Conservation (phyloP, 2,797 vertebrate genomes). For the Sphenopsis melanotis region DNA sequence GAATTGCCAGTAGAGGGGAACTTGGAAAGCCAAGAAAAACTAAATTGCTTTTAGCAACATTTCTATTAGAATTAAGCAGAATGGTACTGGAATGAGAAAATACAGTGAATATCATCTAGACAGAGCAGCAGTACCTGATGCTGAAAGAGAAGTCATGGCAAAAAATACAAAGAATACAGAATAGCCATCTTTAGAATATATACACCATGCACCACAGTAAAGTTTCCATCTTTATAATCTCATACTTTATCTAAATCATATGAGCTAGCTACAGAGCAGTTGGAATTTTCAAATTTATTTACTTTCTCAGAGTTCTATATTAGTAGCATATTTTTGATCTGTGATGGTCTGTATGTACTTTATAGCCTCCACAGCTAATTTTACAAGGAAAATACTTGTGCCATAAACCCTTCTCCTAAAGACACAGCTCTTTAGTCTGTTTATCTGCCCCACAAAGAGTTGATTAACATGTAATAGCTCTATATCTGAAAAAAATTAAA, state of each 20-base stretch:
- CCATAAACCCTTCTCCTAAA: neutral
- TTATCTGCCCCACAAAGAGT: neutral
- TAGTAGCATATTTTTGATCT: neutral
- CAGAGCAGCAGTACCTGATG: neutral
- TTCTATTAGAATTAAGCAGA: neutral
- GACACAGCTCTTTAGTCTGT: fast-evolving
- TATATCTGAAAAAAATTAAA: neutral
- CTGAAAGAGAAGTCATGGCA: neutral
- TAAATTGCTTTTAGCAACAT: neutral
- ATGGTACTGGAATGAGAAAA: neutral
- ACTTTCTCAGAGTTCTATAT: neutral
- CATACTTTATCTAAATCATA: neutral
- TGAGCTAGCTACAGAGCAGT: neutral
- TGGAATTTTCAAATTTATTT: neutral
- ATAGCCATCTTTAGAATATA: neutral
- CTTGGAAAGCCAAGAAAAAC: neutral
- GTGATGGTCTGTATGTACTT: neutral
- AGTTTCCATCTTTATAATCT: neutral
- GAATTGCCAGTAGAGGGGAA: neutral
- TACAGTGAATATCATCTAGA: neutral
- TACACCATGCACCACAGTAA: neutral
- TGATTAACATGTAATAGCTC: neutral
- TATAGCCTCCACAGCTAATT: neutral
- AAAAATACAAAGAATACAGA: neutral
- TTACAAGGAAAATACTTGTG: neutral